phyloP scores from a whole-genome alignment of 2,888 invertebrate species.

The Drosophila bunnanda region DNA sequence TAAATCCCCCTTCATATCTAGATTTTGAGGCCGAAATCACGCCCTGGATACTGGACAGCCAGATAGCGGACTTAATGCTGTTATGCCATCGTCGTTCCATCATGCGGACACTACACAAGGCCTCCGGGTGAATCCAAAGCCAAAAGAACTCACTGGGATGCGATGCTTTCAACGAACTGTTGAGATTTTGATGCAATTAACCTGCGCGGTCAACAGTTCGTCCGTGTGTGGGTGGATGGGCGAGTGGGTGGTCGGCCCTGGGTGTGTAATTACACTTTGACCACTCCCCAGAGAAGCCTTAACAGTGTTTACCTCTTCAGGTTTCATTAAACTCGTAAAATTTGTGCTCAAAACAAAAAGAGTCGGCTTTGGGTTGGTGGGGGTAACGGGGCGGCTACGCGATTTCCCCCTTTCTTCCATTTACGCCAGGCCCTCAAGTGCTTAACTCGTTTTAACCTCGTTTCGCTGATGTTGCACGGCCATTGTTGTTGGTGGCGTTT shows the following conservation, averaged over 20 bases:
- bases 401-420: slow-evolving; percentile 25
- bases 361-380: slow-evolving; percentile 28
- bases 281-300: slow-evolving; percentile 36
- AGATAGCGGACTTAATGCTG: slow-evolving; percentile 35
- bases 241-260: slow-evolving; percentile 12
- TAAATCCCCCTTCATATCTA: neutral
- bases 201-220: slow-evolving; percentile 48
- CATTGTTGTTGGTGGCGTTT: slow-evolving; percentile 34
- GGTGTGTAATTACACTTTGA: slow-evolving; percentile 44
- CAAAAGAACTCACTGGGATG: slow-evolving; percentile 21
- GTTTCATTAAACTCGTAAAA: slow-evolving; percentile 56
- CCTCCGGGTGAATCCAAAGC: slow-evolving; percentile 32
- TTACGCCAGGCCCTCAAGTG: slow-evolving; percentile 42
- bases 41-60: slow-evolving; percentile 8
- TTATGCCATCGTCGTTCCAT: slow-evolving; percentile 25
- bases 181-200: slow-evolving; percentile 56
- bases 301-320: slow-evolving; percentile 57
- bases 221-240: slow-evolving; percentile 13
- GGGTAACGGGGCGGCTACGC: slow-evolving; percentile 26
- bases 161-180: slow-evolving; percentile 34
- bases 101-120: slow-evolving; percentile 21
- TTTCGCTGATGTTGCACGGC: slow-evolving; percentile 40
- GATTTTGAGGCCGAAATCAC: neutral
- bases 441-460: slow-evolving; percentile 59
- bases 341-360: slow-evolving; percentile 28